Evolutionary conservation across 1,140 invertebrate genomes (phyloP), one percentile per base, ranked within the genome.

Genomic region (Pseudomyrmex gracilis): DNA sequence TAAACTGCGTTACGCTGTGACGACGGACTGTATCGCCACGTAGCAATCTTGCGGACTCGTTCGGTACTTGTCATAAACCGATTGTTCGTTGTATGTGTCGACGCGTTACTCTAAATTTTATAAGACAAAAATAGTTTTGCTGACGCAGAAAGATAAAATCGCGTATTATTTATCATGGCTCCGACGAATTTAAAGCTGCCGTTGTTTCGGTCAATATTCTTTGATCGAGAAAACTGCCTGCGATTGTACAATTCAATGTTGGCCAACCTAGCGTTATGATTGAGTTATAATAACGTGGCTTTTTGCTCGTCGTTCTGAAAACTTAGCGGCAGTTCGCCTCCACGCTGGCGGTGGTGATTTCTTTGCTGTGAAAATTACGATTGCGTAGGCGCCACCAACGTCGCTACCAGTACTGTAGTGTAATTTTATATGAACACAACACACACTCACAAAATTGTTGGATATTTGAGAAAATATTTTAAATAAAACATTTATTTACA

Each of bases 291-390:
- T 89, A 86, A 87, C 83, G 82, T 57, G 83, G 61, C 85, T 82
- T 88, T 86, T 83, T 84, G 60, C 66, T 82, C 22, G 71, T 83
- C 80, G 76, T 87, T 86, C 53, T 53, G 63, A 74, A 77, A 86
- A 60, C 64, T 61, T 66, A 68, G 73, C 80, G 74, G 83, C 77
- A 34, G 0, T 34, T 85, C 73, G 74, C 66, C 66, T 67, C 17
- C 51, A 57, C n/a, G 53, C 55, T 34, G 20, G 57, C 63, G 10
- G 13, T 5, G 34, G 77, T 66, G 85, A 87, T 87, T 85, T 82
- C 73, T 87, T 85, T 43, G 49, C 9, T 77, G 66, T 82, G 70
- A 73, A 76, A 90, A 90, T 91, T 88, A 89, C 82, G 84, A 83
- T 34, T 34, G 70, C 58, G 78, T 84, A 71, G 63, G 61, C 77